Evolutionary conservation across 2,797 vertebrate genomes (phyloP).

Genomic region (Dermochelys coriacea): DNA sequence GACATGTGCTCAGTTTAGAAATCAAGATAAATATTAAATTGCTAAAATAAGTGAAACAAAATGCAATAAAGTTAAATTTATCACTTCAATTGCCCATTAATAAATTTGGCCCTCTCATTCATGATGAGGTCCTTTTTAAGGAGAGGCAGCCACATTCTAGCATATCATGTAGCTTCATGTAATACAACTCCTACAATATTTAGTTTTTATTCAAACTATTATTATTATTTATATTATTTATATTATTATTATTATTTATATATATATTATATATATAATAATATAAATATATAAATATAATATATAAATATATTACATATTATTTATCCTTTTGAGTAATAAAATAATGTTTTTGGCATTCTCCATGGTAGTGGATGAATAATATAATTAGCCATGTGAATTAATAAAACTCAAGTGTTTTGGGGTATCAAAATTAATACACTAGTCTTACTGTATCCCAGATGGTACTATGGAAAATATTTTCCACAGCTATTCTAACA

Average conservation of each 20-base stretch:
- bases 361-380: slow-evolving; percentile 41
- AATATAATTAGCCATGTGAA: slow-evolving; percentile 40
- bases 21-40: slow-evolving; percentile 3
- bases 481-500: slow-evolving; percentile 41
- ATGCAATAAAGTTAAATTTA: slow-evolving; percentile 52
- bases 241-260: too few relatives aligned
- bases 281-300: too few relatives aligned
- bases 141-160: slow-evolving; percentile 32
- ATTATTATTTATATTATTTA: too few relatives aligned
- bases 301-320: too few relatives aligned
- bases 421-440: background rate
- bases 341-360: slow-evolving; percentile 36
- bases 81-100: background rate
- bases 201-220: slow-evolving; percentile 10
- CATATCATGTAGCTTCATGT: slow-evolving; percentile 54
- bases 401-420: slow-evolving; percentile 55
- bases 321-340: slow-evolving; percentile 25
- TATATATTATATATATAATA: too few relatives aligned
- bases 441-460: background rate
- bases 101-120: background rate
- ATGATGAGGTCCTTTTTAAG: slow-evolving; percentile 22
- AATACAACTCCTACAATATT: slow-evolving; percentile 56
- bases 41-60: slow-evolving; percentile 58
- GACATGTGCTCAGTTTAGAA: slow-evolving; percentile 12
- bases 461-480: background rate